A percentile compares a stretch with the other conserved stretches of the same genome.
phyloP scores from a whole-genome alignment of 1,140 invertebrate species.

The Tyrophagus putrescentiae region DNA sequence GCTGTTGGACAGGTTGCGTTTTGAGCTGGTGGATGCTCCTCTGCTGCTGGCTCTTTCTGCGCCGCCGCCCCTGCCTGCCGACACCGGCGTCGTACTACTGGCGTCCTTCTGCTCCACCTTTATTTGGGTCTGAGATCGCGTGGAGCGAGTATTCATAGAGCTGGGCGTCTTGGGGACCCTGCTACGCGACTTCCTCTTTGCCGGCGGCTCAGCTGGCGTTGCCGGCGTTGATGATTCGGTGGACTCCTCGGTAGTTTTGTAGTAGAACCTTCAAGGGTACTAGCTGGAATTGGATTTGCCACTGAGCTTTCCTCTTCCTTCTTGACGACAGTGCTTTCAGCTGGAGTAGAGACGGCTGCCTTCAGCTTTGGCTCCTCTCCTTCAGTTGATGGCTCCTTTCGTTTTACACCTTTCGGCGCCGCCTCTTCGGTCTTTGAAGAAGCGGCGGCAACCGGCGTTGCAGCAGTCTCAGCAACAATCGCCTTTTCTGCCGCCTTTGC shows the following conservation, averaged over 20 bases:
- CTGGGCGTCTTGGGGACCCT: background rate
- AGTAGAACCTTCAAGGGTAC: background rate
- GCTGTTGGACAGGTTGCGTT: background rate
- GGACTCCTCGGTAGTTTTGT: background rate
- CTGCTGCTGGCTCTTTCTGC: background rate
- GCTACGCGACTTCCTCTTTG: background rate
- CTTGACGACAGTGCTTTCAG: background rate
- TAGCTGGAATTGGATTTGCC: background rate
- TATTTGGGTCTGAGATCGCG: background rate
- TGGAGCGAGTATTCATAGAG: slow-evolving; percentile 1
- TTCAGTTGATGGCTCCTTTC: too few species aligned
- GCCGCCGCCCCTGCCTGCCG: background rate
- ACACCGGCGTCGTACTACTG: background rate
- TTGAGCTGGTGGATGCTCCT: background rate
- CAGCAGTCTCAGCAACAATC: slow-evolving; percentile 1
- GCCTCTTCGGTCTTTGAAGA: slow-evolving; percentile 5
- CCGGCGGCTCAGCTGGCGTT: background rate
- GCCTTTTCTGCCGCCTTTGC: background rate
- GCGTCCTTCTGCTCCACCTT: background rate
- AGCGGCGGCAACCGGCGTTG: slow-evolving; percentile 11
- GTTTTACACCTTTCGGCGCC: background rate
- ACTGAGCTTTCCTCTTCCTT: background rate
- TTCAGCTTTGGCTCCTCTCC: too few species aligned
- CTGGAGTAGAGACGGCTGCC: background rate
- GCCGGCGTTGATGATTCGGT: background rate